Percentiles rank a stretch among this genome's conserved stretches.
These are phyloP conservation scores for Drosophila atripex DNA, from an alignment of 2,888 invertebrate species.

Conservation along the genomic window DNA sequence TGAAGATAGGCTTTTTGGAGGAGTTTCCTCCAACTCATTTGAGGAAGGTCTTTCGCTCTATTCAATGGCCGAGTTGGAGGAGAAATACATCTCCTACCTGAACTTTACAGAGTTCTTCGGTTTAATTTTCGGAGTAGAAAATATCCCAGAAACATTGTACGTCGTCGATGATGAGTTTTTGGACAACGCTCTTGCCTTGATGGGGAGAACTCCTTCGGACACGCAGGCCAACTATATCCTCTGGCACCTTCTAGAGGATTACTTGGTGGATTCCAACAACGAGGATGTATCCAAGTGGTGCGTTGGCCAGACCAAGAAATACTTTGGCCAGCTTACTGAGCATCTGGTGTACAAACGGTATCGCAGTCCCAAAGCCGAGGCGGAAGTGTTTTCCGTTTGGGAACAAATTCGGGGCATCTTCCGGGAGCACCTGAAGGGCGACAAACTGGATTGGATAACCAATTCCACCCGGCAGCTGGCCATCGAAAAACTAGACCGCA, in stretches of 20 bases:
- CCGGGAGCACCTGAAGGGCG: constrained; percentile 59
- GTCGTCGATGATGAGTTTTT: constrained; percentile 65
- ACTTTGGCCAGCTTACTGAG: constrained; percentile 76
- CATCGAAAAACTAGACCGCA: constrained; percentile 67
- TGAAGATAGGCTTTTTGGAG: constrained; percentile 46
- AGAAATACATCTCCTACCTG: constrained; percentile 54
- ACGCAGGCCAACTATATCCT: constrained; percentile 73
- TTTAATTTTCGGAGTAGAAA: constrained; percentile 57
- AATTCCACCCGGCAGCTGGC: constrained; percentile 70
- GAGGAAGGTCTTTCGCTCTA: constrained; percentile 51
- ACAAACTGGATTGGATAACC: constrained; percentile 76
- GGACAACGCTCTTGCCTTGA: constrained; percentile 39
- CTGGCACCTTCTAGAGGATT: constrained; percentile 73
- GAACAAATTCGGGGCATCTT: constrained; percentile 69
- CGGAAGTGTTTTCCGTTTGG: constrained; percentile 75
- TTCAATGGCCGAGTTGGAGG: constrained; percentile 55
- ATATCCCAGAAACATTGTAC: constrained; percentile 71
- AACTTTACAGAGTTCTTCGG: constrained; percentile 72
- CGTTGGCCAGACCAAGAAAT: constrained; percentile 61
- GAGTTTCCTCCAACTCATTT: constrained; percentile 20
- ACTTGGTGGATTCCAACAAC: constrained; percentile 47
- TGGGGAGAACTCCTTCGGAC: constrained; percentile 52
- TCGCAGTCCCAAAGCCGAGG: constrained; percentile 58
- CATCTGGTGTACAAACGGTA: constrained; percentile 72
- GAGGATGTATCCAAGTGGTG: constrained; percentile 60